Conservation (phyloP, 2,797 vertebrate species). For the Luscinia megarhynchos region DNA sequence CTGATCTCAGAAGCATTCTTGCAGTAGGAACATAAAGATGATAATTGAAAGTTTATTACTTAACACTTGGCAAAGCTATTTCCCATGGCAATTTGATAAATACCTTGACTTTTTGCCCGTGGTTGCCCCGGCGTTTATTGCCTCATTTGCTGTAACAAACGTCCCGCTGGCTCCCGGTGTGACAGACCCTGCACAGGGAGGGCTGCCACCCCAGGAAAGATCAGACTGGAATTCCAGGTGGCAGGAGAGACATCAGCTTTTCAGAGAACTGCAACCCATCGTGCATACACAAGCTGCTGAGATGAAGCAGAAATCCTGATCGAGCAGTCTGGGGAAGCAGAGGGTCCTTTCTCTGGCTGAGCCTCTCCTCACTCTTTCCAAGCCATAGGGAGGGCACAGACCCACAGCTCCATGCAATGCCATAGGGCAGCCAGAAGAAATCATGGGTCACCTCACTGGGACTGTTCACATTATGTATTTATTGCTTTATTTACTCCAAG, state of each 20-base stretch:
- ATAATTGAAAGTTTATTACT: constrained; percentile 69
- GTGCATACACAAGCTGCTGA: not conserved
- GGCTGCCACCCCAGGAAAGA: not conserved
- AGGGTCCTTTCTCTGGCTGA: not conserved
- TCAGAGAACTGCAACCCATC: not conserved
- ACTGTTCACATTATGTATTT: not conserved
- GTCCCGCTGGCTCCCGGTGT: not conserved
- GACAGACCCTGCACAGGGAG: not conserved
- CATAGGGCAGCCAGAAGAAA: not conserved
- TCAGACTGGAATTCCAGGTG: not conserved
- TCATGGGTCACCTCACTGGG: not conserved
- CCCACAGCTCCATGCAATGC: not conserved
- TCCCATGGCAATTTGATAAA: constrained; percentile 63
- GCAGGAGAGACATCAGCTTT: not conserved
- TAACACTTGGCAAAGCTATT: constrained; percentile 43
- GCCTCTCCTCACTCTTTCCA: not conserved
- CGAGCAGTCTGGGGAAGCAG: not conserved
- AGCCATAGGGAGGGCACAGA: not conserved
- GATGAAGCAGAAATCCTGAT: not conserved
- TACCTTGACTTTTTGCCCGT: constrained; percentile 49
- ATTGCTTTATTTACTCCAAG: not conserved
- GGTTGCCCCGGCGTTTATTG: constrained; percentile 56
- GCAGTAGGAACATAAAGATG: not conserved
- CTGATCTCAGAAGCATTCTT: constrained; percentile 15
- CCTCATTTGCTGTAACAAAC: constrained; percentile 55